These are phyloP conservation scores for Coracopsis vasa DNA, from an alignment of 2,113 vertebrate genomes.

Conservation along the genomic window DNA sequence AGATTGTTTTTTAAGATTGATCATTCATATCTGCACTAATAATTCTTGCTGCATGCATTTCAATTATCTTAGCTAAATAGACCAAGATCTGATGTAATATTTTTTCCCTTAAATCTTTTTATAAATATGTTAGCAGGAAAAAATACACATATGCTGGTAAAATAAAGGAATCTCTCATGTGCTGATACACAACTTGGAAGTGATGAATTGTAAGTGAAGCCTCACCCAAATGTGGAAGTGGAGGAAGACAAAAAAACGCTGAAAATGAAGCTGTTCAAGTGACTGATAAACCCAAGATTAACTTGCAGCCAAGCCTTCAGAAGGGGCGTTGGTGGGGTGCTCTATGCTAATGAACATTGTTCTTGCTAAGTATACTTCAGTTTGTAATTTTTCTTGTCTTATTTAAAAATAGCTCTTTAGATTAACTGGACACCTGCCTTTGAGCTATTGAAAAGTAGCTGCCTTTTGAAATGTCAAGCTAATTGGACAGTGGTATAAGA, in stretches of 20 bases:
- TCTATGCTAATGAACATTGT: neutral
- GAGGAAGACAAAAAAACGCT: accelerated
- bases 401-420: neutral
- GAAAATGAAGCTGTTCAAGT: neutral
- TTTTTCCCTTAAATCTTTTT: neutral
- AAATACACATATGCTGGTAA: neutral
- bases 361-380: neutral
- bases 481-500: neutral
- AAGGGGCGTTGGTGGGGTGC: neutral
- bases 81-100: neutral
- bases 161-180: neutral
- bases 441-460: neutral
- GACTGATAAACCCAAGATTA: neutral
- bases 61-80: neutral
- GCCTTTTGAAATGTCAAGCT: neutral
- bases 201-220: neutral
- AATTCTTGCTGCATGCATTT: neutral
- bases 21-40: neutral
- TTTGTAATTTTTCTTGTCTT: neutral
- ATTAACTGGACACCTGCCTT: neutral
- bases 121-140: neutral
- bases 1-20: neutral
- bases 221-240: neutral
- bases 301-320: neutral
- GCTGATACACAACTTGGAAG: neutral